Base-by-base conservation (phyloP, 2,113 vertebrate species). In the Macroglossus sobrinus region DNA sequence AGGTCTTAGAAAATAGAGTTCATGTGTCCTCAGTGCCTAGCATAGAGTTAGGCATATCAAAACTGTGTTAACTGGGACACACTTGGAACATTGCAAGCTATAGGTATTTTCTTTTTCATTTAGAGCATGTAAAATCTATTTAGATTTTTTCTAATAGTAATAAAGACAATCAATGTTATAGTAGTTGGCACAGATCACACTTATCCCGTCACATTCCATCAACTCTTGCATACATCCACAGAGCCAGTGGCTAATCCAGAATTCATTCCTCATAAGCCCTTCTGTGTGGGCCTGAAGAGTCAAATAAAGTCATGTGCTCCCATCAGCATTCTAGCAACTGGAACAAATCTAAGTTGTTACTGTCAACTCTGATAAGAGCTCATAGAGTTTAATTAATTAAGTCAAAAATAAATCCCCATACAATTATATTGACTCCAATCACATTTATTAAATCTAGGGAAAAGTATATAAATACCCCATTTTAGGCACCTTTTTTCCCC, bases 241-340 rank as follows among this genome's bases (percentile, higher is more conserved):
- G 63, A 57, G 59, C 78, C 7, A 6, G 59, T 89, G 78, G 76
- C 97, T 98, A 97, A 98, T 97, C 89, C 96, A 96, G 78, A 88
- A 96, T 38, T 90, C 40, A 35, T 38, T 97, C 63, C n/a, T 91
- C 45, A 87, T 33, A 11, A 96, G 63, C 47, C 94, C 59, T 94
- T 93, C 43, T 97, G 93, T 59, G 5, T 85, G 64, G 84, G 28
- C 68, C 96, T 90, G 80, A 96, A 96, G 95, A 98, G 85, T 78
- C 89, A 91, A 76, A 97, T 95, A 93, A 96, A 88, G 90, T 63
- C 96, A 14, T 95, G 91, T 82, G 64, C 79, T 81, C 26, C 93
- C 40, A 81, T 96, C 97, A 98, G 96, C 43, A 94, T 94, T 96
- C 95, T 95, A 97, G 13, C 33, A 94, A 68, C 80, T 74, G 96